Base-by-base conservation (phyloP, 2,797 vertebrate genomes). In the Philypnodon macrostomus region DNA sequence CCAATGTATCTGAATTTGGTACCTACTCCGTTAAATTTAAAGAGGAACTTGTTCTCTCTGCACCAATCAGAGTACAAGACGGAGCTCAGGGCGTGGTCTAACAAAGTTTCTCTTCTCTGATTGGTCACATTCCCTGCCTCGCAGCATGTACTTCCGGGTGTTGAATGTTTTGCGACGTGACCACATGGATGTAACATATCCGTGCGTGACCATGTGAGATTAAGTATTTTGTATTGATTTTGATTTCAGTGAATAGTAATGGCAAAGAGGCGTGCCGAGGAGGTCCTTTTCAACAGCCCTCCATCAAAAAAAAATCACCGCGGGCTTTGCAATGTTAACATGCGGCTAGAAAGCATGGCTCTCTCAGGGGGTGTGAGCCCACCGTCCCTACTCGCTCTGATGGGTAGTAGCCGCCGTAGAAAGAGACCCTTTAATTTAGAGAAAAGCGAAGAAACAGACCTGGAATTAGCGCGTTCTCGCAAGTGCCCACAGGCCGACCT, bases 251-350 rank as follows among this genome's bases (percentile, higher is more conserved):
- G 10, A 7, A 2, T 1, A 12, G 2, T 13, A 0, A 90, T 89
- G 90, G 80, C 84, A 21, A 92, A 92, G 55, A 84, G 90, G 39
- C 77, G 67, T 1, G 67, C 83, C 0, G 88, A 91, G 13, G 57
- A 67, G 23, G 8, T 29, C 0, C 19, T 74, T 46, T 30, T 60
- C 19, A 55, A 47, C 30, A 61, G 72, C 10, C 48, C 60, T 12
- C 63, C 86, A 7, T 46, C 63, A 3, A 89, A 88, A 58, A 71
- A 54, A 39, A 58, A 41, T 9, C 40, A 37, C 30, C 58, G 58
- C 5, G 47, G 73, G 0, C 34, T 67, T 0, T 58, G 51, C 42
- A 12, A 19, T 5, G 42, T 50, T 12, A 77, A 84, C 30, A 5
- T 50, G 63, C 58, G 48, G 58, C 37, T 57, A 7, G 70, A 69